Base-by-base conservation (phyloP, 2,797 vertebrate genomes). In the Bucorvus abyssinicus region DNA sequence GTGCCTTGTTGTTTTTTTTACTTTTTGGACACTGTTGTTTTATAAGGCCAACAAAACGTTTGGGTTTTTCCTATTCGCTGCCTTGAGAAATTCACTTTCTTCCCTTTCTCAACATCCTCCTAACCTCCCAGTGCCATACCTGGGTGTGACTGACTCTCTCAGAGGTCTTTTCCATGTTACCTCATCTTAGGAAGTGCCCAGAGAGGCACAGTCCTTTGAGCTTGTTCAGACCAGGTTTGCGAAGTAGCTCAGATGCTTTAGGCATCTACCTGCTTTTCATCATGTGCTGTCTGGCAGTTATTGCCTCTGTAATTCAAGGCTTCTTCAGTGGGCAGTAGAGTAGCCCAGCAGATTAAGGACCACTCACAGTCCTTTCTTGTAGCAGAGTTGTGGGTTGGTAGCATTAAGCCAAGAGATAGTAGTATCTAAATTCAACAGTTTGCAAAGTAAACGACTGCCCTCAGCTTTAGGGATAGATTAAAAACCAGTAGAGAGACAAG, bases 271-370 rank as follows among this genome's bases (percentile, higher is more conserved):
- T 68, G 49, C 52, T 86, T 86, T 75, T 92, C 14, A 14, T 74
- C 30, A 30, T 18, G 40, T 4, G 0, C 55, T 59, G 16, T 30
- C 34, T 84, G 50, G 34, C 40, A 44, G 45, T 90, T 64, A 17
- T 10, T 82, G 21, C 40, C 27, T 44, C 24, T 61, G 0, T 24
- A 77, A 38, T 40, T 53, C 5, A 7, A 64, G 40, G 53, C 21
- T 80, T 59, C 53, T 75, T 78, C 53, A 20, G 2, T 0, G 0
- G 30, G 1, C 36, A 49, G 24, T 1, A 7, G 15, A 10, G 59
- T 53, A 76, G 12, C 53, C 73, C 61, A 63, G 14, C 14, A 57
- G 20, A 21, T 44, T 20, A 45, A 49, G 64, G 53, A 74, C 40
- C 8, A 3, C 30, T 77, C 64, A 3, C 50, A 63, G 17, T 67